Evolutionary conservation across 2,113 vertebrate genomes (phyloP).

Genomic region (Calyptomena viridis): DNA sequence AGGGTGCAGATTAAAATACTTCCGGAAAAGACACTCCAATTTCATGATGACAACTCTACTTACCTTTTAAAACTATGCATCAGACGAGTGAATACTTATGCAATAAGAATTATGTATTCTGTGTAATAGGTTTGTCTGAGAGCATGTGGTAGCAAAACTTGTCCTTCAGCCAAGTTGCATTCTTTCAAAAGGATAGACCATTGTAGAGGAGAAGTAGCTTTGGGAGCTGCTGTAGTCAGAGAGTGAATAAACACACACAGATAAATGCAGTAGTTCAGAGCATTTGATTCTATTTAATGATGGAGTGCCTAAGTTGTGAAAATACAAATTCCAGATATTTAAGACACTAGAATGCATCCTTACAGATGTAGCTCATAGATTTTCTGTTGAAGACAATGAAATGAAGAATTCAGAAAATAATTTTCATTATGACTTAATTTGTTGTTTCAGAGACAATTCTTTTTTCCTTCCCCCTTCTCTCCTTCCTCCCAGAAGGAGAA

Average conservation of each 20-base stretch:
- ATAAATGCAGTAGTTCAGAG: neutral
- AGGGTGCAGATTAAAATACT: neutral
- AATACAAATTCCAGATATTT: neutral
- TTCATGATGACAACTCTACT: neutral
- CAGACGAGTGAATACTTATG: neutral
- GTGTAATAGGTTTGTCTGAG: neutral
- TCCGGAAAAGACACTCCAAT: neutral
- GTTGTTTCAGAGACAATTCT: neutral
- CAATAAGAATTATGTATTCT: neutral
- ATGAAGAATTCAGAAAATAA: neutral
- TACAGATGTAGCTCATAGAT: neutral
- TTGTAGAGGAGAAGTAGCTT: neutral
- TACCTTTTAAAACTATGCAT: neutral
- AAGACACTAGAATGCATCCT: neutral
- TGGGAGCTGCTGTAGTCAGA: neutral
- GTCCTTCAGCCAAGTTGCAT: fast-evolving
- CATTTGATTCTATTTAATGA: neutral
- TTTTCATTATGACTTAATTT: neutral
- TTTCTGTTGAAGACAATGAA: neutral
- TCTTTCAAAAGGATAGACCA: neutral
- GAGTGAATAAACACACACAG: neutral
- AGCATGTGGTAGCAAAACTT: neutral
- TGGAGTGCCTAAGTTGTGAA: neutral
- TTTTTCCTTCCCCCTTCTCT: neutral
- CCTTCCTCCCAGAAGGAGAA: neutral